Evolutionary conservation across 2,113 vertebrate genomes (phyloP).

Genomic region (Saguinus imperator): DNA sequence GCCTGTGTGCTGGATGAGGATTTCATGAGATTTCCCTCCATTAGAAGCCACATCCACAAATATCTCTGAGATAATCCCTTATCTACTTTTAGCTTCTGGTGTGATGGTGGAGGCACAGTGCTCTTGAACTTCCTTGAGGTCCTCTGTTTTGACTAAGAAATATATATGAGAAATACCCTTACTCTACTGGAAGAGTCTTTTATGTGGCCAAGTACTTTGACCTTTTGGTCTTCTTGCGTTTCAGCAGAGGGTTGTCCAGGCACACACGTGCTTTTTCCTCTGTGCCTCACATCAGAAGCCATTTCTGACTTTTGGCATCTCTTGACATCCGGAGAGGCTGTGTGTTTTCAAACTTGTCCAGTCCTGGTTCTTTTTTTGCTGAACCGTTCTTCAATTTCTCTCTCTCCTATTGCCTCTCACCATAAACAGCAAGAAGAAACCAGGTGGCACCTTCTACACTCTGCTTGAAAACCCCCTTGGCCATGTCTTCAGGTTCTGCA

Average conservation of each 20-base stretch:
- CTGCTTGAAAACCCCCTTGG: neutral
- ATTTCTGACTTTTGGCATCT: neutral
- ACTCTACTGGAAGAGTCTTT: neutral
- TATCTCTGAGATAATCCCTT: neutral
- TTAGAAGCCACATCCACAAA: neutral
- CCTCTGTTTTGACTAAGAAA: neutral
- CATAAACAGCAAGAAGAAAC: neutral
- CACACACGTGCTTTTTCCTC: too few species aligned
- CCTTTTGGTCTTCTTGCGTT: neutral
- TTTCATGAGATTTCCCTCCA: neutral
- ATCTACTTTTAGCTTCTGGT: neutral
- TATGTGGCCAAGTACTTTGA: neutral
- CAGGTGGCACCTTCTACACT: neutral
- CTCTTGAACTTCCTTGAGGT: neutral
- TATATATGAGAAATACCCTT: neutral
- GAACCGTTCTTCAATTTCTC: neutral
- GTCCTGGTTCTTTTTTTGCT: neutral
- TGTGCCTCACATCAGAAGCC: rapidly evolving
- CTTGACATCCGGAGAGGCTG: neutral
- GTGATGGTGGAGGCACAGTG: too few species aligned
- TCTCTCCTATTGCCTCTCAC: too few species aligned
- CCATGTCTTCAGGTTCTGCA: neutral
- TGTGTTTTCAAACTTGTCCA: neutral
- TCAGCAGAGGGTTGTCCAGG: neutral
- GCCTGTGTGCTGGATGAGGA: neutral